Evolutionary conservation across 2,113 vertebrate species (phyloP).

Genomic region (Apus apus): DNA sequence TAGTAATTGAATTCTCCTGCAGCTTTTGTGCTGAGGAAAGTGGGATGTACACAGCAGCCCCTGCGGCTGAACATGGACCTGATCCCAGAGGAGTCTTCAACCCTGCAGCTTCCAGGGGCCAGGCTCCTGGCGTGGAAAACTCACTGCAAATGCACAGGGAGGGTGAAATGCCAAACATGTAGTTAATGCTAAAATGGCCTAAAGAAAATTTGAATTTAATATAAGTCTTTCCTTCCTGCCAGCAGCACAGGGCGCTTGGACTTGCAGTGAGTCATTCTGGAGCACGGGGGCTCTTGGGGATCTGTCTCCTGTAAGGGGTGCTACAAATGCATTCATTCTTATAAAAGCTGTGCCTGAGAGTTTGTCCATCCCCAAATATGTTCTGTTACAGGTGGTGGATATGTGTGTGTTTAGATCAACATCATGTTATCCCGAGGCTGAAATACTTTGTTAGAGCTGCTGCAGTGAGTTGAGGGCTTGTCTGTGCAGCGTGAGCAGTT

Average conservation of each 20-base stretch:
- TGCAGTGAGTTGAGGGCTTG: not conserved
- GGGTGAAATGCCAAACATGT: not conserved
- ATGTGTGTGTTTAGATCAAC: not conserved
- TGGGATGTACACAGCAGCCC: not conserved
- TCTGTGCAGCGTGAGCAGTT: not conserved
- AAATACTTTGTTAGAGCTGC: not conserved
- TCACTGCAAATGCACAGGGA: not conserved
- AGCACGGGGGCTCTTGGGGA: not conserved
- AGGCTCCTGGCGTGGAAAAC: not conserved
- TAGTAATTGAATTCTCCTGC: not conserved
- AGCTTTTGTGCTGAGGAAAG: not conserved
- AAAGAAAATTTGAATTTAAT: not conserved
- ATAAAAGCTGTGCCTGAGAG: rapidly evolving
- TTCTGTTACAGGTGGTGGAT: not conserved
- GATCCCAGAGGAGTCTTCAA: not conserved
- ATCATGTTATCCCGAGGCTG: not conserved
- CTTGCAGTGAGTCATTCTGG: not conserved
- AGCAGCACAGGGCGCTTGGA: not conserved
- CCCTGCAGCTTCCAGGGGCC: not conserved
- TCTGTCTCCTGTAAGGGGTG: not conserved
- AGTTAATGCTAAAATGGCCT: not conserved
- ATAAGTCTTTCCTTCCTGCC: not conserved
- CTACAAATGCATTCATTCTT: not conserved
- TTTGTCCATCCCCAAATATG: not conserved
- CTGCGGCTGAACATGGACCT: not conserved